Evolutionary conservation across 2,888 invertebrate genomes (phyloP).

Genomic region (Drosophila ezoana): DNA sequence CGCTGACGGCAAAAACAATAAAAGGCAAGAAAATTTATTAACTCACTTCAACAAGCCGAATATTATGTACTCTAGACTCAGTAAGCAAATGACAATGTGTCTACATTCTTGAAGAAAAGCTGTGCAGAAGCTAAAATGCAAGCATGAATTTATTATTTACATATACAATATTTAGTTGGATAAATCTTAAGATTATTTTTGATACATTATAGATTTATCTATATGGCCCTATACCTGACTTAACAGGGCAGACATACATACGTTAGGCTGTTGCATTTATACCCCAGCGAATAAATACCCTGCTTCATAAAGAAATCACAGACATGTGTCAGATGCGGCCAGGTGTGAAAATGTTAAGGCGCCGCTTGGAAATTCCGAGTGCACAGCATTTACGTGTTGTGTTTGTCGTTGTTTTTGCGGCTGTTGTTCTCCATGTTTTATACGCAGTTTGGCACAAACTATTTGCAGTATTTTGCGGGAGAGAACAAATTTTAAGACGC

Average conservation of each 20-base stretch:
- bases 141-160: not conserved
- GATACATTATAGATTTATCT: too few species aligned
- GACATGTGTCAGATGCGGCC: conserved; percentile 32
- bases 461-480: conserved; percentile 21
- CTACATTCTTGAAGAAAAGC: not conserved
- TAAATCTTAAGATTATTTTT: too few species aligned
- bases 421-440: not conserved
- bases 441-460: conserved; percentile 13
- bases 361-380: conserved; percentile 18
- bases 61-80: conserved; percentile 6
- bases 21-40: conserved; percentile 21
- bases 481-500: conserved; percentile 27
- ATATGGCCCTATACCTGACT: too few species aligned
- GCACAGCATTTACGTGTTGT: conserved; percentile 13
- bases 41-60: conserved; percentile 12
- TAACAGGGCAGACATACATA: not conserved
- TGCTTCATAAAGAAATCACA: not conserved
- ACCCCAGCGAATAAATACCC: conserved; percentile 8
- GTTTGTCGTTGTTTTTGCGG: not conserved
- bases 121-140: not conserved
- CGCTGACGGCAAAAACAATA: conserved; percentile 44
- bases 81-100: not conserved
- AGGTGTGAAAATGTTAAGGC: conserved; percentile 47
- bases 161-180: too few species aligned
- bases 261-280: too few species aligned